Evolutionary conservation across 2,797 vertebrate species (phyloP).

Genomic region (Lepus oiostolus): DNA sequence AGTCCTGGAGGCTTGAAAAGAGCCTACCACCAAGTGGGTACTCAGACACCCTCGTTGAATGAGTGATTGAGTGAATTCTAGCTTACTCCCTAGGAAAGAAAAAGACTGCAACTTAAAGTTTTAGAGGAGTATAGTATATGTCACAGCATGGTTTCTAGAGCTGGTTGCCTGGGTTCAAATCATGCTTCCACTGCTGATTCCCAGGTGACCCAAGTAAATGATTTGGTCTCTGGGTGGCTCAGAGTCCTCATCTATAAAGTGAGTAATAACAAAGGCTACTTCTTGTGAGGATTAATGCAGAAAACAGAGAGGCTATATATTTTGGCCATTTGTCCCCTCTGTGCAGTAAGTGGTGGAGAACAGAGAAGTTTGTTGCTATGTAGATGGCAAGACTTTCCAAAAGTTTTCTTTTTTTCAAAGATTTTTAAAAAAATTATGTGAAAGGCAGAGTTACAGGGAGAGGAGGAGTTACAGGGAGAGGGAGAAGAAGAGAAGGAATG

Average conservation of each 20-base stretch:
- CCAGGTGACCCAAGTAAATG: not conserved
- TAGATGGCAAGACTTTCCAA: not conserved
- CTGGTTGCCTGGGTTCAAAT: not conserved
- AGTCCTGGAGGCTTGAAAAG: not conserved
- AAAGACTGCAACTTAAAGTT: conserved; percentile 23
- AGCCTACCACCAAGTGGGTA: not conserved
- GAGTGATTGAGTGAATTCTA: conserved; percentile 5
- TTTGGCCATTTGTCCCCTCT: not conserved
- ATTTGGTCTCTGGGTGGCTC: not conserved
- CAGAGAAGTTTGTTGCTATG: not conserved
- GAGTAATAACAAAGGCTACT: not conserved
- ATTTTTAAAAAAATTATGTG: too few relatives aligned
- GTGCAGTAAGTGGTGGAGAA: not conserved
- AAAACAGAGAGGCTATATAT: not conserved
- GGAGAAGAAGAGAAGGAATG: too few relatives aligned
- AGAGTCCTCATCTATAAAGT: not conserved
- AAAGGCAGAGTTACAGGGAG: too few relatives aligned
- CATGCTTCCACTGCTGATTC: not conserved
- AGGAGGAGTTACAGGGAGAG: too few relatives aligned
- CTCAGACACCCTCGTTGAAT: not conserved
- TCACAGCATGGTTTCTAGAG: not conserved
- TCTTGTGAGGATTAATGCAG: not conserved
- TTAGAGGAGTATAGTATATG: not conserved
- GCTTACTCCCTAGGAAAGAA: not conserved
- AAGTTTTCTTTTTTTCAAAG: too few relatives aligned